A percentile compares a stretch with the other conserved stretches of the same genome.
Conservation (phyloP, 2,888 invertebrate species). For the Loripinus fragilis region DNA sequence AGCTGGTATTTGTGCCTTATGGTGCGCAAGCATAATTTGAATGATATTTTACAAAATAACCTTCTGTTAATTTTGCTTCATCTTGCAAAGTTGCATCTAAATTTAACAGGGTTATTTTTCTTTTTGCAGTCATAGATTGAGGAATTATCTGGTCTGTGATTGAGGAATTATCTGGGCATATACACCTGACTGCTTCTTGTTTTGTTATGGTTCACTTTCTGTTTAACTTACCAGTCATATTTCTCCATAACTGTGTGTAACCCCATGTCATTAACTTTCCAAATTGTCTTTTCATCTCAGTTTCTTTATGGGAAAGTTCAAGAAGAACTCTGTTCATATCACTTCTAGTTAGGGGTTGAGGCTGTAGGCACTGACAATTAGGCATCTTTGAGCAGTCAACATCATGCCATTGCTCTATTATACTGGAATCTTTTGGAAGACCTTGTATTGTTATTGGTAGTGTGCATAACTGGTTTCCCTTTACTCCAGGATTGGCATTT, state of each 20-base stretch:
- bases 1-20: too few relatives aligned
- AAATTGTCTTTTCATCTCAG: conserved; percentile 7
- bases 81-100: too few relatives aligned
- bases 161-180: too few relatives aligned
- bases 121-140: too few relatives aligned
- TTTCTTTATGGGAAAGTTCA: conserved; percentile 17
- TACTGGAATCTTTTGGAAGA: conserved; percentile 29
- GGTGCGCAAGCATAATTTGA: too few relatives aligned
- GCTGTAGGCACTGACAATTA: background rate
- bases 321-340: conserved; percentile 4
- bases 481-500: conserved; percentile 14
- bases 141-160: too few relatives aligned
- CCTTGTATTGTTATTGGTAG: conserved; percentile 50
- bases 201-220: too few relatives aligned
- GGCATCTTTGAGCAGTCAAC: conserved; percentile 24
- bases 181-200: too few relatives aligned
- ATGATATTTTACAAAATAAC: too few relatives aligned
- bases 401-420: conserved; percentile 43
- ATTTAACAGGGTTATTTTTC: too few relatives aligned
- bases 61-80: too few relatives aligned
- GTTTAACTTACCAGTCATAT: conserved; percentile 32
- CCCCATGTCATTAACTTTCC: conserved; percentile 34
- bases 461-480: conserved; percentile 45
- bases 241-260: conserved; percentile 27
- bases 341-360: background rate